Percentiles rank a stretch among this genome's conserved stretches.
phyloP scores from a whole-genome alignment of 2,888 invertebrate species.

The Tribolium freemani region DNA sequence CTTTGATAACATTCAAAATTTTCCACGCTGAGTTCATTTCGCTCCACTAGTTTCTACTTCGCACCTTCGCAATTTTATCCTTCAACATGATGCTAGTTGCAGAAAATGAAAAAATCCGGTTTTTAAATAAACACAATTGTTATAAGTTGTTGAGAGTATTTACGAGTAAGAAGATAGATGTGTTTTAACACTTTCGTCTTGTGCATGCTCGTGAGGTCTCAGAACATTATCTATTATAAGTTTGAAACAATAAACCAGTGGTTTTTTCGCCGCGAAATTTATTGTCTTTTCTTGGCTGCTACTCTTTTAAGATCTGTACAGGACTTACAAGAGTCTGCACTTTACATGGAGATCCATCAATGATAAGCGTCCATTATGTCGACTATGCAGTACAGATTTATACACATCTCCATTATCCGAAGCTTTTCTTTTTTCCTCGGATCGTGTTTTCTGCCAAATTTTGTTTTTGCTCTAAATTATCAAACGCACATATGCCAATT shows the following conservation, averaged over 20 bases:
- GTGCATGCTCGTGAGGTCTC: neutral
- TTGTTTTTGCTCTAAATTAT: conserved; percentile 24
- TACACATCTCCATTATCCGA: conserved; percentile 46
- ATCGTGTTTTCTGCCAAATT: conserved; percentile 11
- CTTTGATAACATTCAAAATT: conserved; percentile 47
- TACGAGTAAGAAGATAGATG: too few species aligned
- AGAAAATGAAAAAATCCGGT: too few species aligned
- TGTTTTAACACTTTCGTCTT: neutral
- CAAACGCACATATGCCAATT: conserved; percentile 14
- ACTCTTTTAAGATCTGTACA: conserved; percentile 46
- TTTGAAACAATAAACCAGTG: conserved; percentile 31
- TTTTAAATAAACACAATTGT: too few species aligned
- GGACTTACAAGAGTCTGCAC: conserved; percentile 52
- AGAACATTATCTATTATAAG: conserved; percentile 27
- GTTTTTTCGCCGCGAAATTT: conserved; percentile 35
- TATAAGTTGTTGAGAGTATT: too few species aligned
- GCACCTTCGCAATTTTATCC: conserved; percentile 30
- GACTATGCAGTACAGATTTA: conserved; percentile 48
- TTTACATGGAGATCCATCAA: conserved; percentile 52
- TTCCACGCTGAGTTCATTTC: conserved; percentile 40
- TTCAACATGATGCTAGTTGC: neutral
- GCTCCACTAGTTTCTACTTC: conserved; percentile 25
- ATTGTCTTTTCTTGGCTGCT: conserved; percentile 35
- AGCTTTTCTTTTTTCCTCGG: conserved; percentile 14
- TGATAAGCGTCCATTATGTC: conserved; percentile 53